Conservation (phyloP, 2,797 vertebrate species). For the Siniperca obscura region DNA sequence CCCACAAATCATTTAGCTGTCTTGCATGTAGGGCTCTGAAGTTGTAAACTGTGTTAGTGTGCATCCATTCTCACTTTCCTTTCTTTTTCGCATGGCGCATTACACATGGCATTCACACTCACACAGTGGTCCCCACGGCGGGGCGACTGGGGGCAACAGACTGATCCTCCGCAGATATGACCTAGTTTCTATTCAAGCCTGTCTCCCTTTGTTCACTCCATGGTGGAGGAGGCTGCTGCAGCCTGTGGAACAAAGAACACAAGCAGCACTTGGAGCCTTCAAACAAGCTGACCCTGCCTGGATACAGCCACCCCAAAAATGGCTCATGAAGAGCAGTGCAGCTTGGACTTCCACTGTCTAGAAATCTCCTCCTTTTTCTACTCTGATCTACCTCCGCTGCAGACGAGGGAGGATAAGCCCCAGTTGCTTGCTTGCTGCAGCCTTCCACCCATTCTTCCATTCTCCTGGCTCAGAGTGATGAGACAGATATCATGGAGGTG, state of each 20-base stretch:
- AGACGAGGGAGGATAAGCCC: conserved; percentile 51
- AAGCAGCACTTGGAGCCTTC: conserved; percentile 61
- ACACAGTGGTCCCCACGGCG: conserved; percentile 48
- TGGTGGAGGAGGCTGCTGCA: conserved; percentile 63
- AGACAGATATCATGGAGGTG: conserved; percentile 14
- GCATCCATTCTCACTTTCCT: conserved; percentile 58
- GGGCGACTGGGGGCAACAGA: conserved; percentile 64
- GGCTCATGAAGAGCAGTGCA: conserved; percentile 9
- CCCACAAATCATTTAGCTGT: conserved; percentile 21
- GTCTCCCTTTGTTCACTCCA: conserved; percentile 78
- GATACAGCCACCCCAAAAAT: conserved; percentile 58
- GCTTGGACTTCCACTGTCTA: conserved; percentile 34
- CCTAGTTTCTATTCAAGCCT: conserved; percentile 83
- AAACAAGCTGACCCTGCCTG: conserved; percentile 62
- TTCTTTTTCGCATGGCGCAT: conserved; percentile 35
- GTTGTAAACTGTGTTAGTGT: conserved; percentile 16
- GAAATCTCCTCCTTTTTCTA: conserved; percentile 30
- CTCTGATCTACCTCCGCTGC: conserved; percentile 52
- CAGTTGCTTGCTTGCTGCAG: conserved; percentile 23
- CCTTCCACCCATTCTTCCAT: conserved; percentile 11
- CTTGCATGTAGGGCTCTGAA: conserved; percentile 9
- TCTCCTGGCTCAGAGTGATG: conserved; percentile 20
- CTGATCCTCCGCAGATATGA: conserved; percentile 80
- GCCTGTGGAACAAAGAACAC: conserved; percentile 75
- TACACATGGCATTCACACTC: conserved; percentile 53